phyloP scores from a whole-genome alignment of 2,797 vertebrate species.

The Sebastes umbrosus region DNA sequence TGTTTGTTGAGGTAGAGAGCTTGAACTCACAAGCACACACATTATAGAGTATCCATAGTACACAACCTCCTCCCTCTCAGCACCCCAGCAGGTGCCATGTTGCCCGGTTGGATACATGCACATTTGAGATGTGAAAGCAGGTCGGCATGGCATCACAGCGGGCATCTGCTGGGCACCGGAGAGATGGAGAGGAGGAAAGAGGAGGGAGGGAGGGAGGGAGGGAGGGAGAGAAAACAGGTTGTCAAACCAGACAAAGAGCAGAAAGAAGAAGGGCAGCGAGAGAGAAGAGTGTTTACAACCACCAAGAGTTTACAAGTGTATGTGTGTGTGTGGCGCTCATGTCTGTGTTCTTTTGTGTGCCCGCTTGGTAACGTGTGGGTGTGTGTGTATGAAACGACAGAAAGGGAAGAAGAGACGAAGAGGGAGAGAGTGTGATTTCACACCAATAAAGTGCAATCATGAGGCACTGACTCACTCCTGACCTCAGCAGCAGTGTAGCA shows the following conservation, averaged over 20 bases:
- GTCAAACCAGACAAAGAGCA: conserved; percentile 60
- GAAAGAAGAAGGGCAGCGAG: conserved; percentile 9
- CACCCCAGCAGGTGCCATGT: conserved; percentile 27
- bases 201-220: not conserved
- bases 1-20: not conserved
- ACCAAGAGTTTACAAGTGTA: conserved; percentile 46
- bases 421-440: conserved; percentile 36
- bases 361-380: conserved; percentile 18
- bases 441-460: conserved; percentile 63
- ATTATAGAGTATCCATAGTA: not conserved
- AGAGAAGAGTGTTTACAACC: conserved; percentile 49
- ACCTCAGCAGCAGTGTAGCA: conserved; percentile 47
- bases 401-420: conserved; percentile 3
- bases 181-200: not conserved
- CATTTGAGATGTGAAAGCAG: conserved; percentile 22
- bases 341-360: not conserved
- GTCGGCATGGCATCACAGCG: not conserved
- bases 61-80: not conserved
- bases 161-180: conserved; percentile 18
- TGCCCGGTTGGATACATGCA: conserved; percentile 17
- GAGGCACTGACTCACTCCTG: conserved; percentile 59
- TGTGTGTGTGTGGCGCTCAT: not conserved
- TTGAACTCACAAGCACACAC: not conserved
- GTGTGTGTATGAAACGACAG: conserved; percentile 8
- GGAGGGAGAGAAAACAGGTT: conserved; percentile 23